phyloP scores from a whole-genome alignment of 2,797 vertebrate genomes.

The Sebastiscus tertius region DNA sequence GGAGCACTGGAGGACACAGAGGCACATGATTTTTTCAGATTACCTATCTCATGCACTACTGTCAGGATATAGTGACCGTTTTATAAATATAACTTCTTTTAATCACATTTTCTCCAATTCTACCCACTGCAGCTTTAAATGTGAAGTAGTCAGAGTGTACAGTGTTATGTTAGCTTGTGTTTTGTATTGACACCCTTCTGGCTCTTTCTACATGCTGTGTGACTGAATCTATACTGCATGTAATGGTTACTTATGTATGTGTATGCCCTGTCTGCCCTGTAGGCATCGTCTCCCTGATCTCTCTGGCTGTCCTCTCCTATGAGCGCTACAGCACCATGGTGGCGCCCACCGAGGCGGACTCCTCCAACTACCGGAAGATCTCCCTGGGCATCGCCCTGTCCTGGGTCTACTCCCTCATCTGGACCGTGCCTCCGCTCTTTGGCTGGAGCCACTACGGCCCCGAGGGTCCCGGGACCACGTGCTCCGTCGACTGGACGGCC shows the following conservation, averaged over 20 bases:
- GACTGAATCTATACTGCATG: not conserved
- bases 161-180: too few relatives aligned
- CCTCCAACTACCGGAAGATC: constrained; percentile 85
- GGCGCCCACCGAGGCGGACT: constrained; percentile 80
- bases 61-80: too few relatives aligned
- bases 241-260: not conserved
- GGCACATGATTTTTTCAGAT: too few relatives aligned
- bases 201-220: not conserved
- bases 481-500: constrained; percentile 87
- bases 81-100: too few relatives aligned
- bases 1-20: too few relatives aligned
- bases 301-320: constrained; percentile 87
- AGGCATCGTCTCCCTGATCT: constrained; percentile 88
- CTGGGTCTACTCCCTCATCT: constrained; percentile 86
- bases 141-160: too few relatives aligned
- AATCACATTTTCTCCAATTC: too few relatives aligned
- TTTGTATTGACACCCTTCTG: not conserved
- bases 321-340: constrained; percentile 87
- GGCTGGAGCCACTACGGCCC: constrained; percentile 88
- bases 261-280: not conserved
- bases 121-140: too few relatives aligned
- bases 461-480: constrained; percentile 87
- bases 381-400: constrained; percentile 80
- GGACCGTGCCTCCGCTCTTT: constrained; percentile 85
- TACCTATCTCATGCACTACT: too few relatives aligned